Evolutionary conservation across 35 echinoderm and acorn worm species (phyloP).

Genomic region (Diadema setosum): DNA sequence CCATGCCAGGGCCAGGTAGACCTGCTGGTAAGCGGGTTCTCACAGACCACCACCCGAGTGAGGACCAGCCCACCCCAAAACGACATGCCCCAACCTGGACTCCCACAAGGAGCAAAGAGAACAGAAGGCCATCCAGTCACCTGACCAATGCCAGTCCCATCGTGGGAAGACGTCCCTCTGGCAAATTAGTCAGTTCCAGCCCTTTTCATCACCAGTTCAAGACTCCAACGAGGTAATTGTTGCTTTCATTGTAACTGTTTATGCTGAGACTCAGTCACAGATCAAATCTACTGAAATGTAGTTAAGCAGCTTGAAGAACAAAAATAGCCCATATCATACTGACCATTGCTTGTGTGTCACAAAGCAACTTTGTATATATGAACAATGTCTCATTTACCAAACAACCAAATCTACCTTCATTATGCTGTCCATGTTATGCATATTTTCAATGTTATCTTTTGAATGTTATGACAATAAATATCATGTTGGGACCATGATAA

Average conservation of each 20-base stretch:
- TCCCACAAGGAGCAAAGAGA: slow-evolving; percentile 9
- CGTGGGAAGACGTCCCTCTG: not conserved
- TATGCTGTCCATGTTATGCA: too few relatives aligned
- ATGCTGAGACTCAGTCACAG: too few relatives aligned
- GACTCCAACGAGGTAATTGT: not conserved
- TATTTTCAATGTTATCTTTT: too few relatives aligned
- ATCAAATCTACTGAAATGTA: too few relatives aligned
- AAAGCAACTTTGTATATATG: too few relatives aligned
- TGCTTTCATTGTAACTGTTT: not conserved
- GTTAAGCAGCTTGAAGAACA: too few relatives aligned
- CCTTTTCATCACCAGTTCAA: slow-evolving; percentile 7
- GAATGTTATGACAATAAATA: too few relatives aligned
- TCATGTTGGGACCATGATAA: too few relatives aligned
- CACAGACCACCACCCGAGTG: not conserved
- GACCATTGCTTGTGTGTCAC: too few relatives aligned
- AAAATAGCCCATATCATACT: too few relatives aligned
- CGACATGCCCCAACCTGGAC: not conserved
- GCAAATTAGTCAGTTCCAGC: not conserved
- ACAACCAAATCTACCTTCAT: too few relatives aligned
- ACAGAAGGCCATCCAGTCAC: not conserved
- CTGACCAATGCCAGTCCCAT: not conserved
- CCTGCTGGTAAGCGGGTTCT: not conserved
- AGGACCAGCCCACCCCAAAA: not conserved
- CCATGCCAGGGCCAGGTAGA: not conserved
- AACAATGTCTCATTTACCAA: too few relatives aligned